A percentile compares a stretch with the other conserved stretches of the same genome.
These are phyloP conservation scores for Lates calcarifer DNA, from an alignment of 2,113 vertebrate species.

Conservation along the genomic window DNA sequence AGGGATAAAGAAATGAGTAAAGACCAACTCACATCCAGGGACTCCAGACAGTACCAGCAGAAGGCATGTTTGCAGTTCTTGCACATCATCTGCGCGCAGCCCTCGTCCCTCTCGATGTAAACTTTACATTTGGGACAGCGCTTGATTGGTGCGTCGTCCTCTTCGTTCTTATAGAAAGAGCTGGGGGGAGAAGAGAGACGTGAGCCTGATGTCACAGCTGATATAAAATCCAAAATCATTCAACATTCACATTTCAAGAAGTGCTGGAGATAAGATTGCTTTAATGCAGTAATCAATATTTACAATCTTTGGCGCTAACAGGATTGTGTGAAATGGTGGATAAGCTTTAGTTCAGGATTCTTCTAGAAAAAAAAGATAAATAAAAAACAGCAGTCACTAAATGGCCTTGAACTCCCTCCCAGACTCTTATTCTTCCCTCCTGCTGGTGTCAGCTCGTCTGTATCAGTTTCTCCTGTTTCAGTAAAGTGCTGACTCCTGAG, in stretches of 20 bases:
- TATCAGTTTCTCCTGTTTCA: conserved; percentile 33
- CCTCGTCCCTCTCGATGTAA: conserved; percentile 97
- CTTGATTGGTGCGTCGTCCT: conserved; percentile 95
- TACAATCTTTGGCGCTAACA: not conserved
- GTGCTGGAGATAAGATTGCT: conserved; percentile 10
- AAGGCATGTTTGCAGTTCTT: conserved; percentile 99
- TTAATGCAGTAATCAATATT: conserved; percentile 44
- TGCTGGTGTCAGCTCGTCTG: conserved; percentile 27
- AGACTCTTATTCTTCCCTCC: conserved; percentile 1
- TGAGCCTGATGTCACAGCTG: not conserved
- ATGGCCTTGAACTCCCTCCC: conserved; percentile 29
- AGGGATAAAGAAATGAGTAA: not conserved
- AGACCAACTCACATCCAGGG: conserved; percentile 93
- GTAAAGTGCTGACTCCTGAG: conserved; percentile 33
- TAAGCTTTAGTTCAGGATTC: not conserved
- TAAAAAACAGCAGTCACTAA: conserved; percentile 2
- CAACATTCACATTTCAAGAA: conserved; percentile 2
- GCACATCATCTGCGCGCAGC: conserved; percentile 99
- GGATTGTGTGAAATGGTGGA: conserved; percentile 1
- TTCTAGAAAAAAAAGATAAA: not conserved
- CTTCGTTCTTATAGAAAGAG: conserved; percentile 91
- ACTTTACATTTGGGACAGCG: conserved; percentile 99
- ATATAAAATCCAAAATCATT: conserved; percentile 11
- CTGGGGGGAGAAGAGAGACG: conserved; percentile 72
- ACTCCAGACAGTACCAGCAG: conserved; percentile 99